Percentiles rank a stretch among this genome's conserved stretches.
phyloP scores from a whole-genome alignment of 1,140 invertebrate genomes.

The Listronotus bonariensis region DNA sequence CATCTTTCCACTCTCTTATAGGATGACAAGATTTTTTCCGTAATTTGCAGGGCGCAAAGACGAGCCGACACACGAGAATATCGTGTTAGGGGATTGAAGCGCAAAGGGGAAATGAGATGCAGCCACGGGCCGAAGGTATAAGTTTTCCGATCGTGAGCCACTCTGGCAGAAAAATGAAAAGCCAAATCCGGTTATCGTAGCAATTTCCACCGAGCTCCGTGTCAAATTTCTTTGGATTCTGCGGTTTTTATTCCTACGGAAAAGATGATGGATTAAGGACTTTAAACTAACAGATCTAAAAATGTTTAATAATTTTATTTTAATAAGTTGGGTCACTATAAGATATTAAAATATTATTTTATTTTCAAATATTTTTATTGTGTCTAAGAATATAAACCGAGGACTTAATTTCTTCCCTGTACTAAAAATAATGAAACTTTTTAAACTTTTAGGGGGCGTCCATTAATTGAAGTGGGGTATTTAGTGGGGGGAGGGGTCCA shows the following conservation, averaged over 20 bases:
- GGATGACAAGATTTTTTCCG: slow-evolving; percentile 18
- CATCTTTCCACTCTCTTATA: slow-evolving; percentile 22
- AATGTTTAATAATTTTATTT: too few species aligned
- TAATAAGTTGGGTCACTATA: too few species aligned
- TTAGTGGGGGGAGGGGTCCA: too few species aligned
- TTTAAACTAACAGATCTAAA: too few species aligned
- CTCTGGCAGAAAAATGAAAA: slow-evolving; percentile 59
- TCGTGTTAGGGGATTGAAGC: slow-evolving; percentile 46
- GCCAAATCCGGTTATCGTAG: slow-evolving; percentile 59
- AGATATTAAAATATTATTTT: too few species aligned
- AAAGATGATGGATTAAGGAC: not conserved
- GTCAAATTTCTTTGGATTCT: slow-evolving; percentile 35
- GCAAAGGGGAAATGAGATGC: slow-evolving; percentile 53
- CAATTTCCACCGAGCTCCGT: slow-evolving; percentile 53
- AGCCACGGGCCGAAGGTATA: slow-evolving; percentile 48
- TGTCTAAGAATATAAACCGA: too few species aligned
- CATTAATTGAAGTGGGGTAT: too few species aligned
- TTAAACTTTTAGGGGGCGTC: too few species aligned
- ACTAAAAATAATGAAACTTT: too few species aligned
- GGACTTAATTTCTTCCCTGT: too few species aligned
- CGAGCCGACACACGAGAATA: slow-evolving; percentile 35
- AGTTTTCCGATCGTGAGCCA: slow-evolving; percentile 54
- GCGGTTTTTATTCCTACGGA: slow-evolving; percentile 8
- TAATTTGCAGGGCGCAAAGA: slow-evolving; percentile 35
- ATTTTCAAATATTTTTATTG: too few species aligned